Conservation (phyloP, 2,888 invertebrate genomes). For the Odontomyia ornata region DNA sequence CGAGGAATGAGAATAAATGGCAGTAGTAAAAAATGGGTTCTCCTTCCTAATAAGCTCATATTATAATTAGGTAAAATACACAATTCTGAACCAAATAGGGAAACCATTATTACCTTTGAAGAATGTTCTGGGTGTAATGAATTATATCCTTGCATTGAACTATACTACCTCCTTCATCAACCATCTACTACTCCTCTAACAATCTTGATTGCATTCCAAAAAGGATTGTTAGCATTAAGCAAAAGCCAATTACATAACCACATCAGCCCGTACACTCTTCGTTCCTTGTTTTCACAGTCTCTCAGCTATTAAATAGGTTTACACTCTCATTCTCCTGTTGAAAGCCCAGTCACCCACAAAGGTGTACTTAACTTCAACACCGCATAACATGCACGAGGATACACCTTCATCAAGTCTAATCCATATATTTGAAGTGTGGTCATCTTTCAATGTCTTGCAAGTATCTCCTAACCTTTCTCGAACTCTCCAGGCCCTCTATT, state of each 20-base stretch:
- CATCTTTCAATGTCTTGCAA: slow-evolving; percentile 15
- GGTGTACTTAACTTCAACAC: not conserved
- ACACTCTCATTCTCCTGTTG: not conserved
- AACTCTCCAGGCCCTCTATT: not conserved
- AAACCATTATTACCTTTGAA: too few species aligned
- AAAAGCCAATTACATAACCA: slow-evolving; percentile 9
- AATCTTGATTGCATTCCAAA: not conserved
- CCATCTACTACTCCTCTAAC: too few species aligned
- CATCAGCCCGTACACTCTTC: not conserved
- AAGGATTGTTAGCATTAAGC: not conserved
- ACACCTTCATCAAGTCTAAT: not conserved
- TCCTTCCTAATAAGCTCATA: too few species aligned
- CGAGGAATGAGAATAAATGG: too few species aligned
- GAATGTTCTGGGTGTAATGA: too few species aligned
- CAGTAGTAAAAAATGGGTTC: too few species aligned
- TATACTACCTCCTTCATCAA: too few species aligned
- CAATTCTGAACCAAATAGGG: too few species aligned
- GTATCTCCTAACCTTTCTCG: not conserved
- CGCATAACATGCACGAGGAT: not conserved
- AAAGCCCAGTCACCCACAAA: not conserved
- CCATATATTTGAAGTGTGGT: slow-evolving; percentile 14
- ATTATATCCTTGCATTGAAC: too few species aligned
- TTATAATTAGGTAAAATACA: too few species aligned
- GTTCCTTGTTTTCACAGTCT: not conserved
- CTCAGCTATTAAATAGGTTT: not conserved